Evolutionary conservation across 2,888 invertebrate species (phyloP).

Genomic region (Frankliniella intonsa): DNA sequence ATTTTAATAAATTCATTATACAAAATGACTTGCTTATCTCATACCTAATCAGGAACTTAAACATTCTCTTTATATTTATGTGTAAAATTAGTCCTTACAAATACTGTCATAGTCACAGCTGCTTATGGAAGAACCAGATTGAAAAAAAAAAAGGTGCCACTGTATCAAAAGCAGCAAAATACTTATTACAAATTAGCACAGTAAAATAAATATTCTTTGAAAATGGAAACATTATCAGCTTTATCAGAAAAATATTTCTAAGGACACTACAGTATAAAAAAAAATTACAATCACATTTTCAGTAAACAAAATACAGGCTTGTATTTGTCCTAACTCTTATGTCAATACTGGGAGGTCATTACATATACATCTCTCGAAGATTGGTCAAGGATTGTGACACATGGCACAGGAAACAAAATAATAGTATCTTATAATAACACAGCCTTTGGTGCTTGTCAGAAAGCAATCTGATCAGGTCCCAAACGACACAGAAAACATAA

Average conservation of each 20-base stretch:
- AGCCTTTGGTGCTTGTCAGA: slow-evolving; percentile 1
- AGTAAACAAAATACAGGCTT: too few species aligned
- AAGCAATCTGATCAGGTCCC: slow-evolving; percentile 13
- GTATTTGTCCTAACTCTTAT: too few species aligned
- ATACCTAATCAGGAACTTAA: not conserved
- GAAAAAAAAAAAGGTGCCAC: not conserved
- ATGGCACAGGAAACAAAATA: too few species aligned
- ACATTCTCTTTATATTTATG: not conserved
- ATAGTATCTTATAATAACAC: not conserved
- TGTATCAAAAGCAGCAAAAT: too few species aligned
- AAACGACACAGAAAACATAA: not conserved
- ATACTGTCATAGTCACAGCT: slow-evolving; percentile 5
- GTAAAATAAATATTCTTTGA: not conserved
- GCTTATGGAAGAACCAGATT: not conserved
- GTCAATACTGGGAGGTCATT: too few species aligned
- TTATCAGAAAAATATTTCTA: too few species aligned
- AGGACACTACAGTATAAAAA: too few species aligned
- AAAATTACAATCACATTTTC: too few species aligned
- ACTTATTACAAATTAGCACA: not conserved
- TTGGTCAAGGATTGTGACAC: too few species aligned
- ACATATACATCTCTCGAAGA: not conserved
- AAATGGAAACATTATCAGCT: not conserved
- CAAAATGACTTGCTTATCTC: not conserved
- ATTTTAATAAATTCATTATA: too few species aligned
- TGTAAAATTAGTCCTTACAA: not conserved